phyloP scores from a whole-genome alignment of 2,113 vertebrate species.

The Mormyrus iriodes region DNA sequence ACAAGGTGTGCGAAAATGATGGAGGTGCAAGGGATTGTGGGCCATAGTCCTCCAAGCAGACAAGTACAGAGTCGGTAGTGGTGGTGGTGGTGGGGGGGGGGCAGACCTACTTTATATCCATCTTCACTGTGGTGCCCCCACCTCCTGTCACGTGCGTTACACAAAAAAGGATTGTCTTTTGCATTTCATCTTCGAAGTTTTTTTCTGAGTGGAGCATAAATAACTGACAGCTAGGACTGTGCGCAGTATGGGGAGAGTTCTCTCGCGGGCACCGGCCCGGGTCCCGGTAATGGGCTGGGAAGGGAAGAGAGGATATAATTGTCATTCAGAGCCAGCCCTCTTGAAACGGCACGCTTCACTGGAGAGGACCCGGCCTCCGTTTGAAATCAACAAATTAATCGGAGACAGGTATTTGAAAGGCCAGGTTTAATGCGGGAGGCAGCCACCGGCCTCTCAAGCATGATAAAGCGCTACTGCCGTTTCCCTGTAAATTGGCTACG shows the following conservation, averaged over 20 bases:
- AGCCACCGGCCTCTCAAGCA: conserved; percentile 85
- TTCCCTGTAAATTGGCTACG: conserved; percentile 91
- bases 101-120: conserved; percentile 72
- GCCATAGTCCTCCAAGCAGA: conserved; percentile 15
- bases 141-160: conserved; percentile 57
- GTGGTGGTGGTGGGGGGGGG: too few relatives aligned
- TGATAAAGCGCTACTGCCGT: conserved; percentile 92
- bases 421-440: conserved; percentile 85
- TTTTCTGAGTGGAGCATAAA: neutral
- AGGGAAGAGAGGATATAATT: conserved; percentile 67
- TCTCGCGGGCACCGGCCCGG: neutral
- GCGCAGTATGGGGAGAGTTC: neutral
- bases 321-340: conserved; percentile 84
- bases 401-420: conserved; percentile 87
- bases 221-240: conserved; percentile 17
- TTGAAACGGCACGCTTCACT: conserved; percentile 85
- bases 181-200: conserved; percentile 10
- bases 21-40: neutral
- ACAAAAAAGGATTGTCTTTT: neutral
- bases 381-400: conserved; percentile 82
- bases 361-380: conserved; percentile 91
- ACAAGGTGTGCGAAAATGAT: conserved; percentile 6
- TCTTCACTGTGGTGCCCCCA: conserved; percentile 68
- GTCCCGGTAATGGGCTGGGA: conserved; percentile 58
- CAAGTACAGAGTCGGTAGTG: neutral